These are phyloP conservation scores for Leptothorax acervorum DNA, from an alignment of 2,888 invertebrate species.

Conservation along the genomic window DNA sequence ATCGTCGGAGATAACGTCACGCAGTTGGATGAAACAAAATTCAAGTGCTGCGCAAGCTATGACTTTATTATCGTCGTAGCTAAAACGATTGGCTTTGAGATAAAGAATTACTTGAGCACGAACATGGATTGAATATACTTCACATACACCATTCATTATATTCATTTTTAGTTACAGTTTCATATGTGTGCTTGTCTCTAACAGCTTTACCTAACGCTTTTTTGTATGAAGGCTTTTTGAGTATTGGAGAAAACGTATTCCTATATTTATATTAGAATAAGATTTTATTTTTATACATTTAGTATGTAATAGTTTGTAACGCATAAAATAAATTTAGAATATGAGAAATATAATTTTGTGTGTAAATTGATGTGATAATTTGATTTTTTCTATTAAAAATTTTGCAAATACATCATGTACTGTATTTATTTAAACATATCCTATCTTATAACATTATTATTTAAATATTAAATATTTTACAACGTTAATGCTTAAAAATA, in stretches of 20 bases:
- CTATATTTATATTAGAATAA: conserved; percentile 23
- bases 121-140: conserved; percentile 14
- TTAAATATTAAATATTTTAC: not conserved
- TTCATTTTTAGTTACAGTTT: conserved; percentile 19
- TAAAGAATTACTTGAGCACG: conserved; percentile 89
- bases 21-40: conserved; percentile 93
- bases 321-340: conserved; percentile 4
- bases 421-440: conserved; percentile 27
- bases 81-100: conserved; percentile 91
- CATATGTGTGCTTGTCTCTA: not conserved
- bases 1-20: conserved; percentile 91
- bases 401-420: not conserved
- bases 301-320: not conserved
- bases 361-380: conserved; percentile 17
- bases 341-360: conserved; percentile 19
- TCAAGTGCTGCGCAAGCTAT: conserved; percentile 94
- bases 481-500: conserved; percentile 15
- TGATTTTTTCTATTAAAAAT: conserved; percentile 5
- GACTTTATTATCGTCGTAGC: conserved; percentile 93
- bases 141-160: not conserved
- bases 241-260: not conserved
- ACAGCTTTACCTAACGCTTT: not conserved
- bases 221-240: not conserved
- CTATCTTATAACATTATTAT: conserved; percentile 8
- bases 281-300: conserved; percentile 8